Evolutionary conservation across 1,140 invertebrate species (phyloP), one percentile per base, ranked within the genome.

Genomic region (Homalodisca vitripennis): DNA sequence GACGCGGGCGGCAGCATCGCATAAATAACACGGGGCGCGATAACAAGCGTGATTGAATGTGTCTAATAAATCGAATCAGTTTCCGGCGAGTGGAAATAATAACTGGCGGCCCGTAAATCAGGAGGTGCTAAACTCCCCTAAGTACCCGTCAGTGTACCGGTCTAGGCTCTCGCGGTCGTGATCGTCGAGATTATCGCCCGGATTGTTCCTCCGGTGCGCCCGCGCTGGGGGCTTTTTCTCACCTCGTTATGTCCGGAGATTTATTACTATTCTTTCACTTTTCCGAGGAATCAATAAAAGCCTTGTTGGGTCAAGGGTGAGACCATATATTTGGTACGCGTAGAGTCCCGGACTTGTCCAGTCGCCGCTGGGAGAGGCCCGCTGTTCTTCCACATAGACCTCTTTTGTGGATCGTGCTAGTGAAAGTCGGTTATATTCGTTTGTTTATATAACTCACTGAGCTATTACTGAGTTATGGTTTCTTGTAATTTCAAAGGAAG

Each of bases 51-150:
- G 48, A 51, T 51, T 51, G 48, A 51, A 51, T 51, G 48, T 51
- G 48, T 51, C 48, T 20, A 51, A 51, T 51, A 51, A 51, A 51
- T 51, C 48, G 48, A 51, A 51, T 51, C 48, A 51, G 48, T 51
- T n/a, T 51, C 34, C 48, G 48, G 48, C 48, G 48, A 51, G 48
- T n/a, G n/a, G n/a, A n/a, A n/a, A n/a, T n/a, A n/a, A n/a, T n/a
- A n/a, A n/a, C n/a, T n/a, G n/a, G n/a, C n/a, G n/a, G n/a, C n/a
- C 3, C 6, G 48, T 51, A 51, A 51, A 51, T 51, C 48, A 51
- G 14, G n/a, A n/a, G n/a, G n/a, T 22, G 3, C 6, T 51, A 51
- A 51, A 51, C 48, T 14, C 14, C 48, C 48, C 48, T 51, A 51
- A 51, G 48, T 51, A 51, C 48, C 2, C 6, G 3, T 20, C 48